Evolutionary conservation across 2,797 vertebrate species (phyloP).

Genomic region (Falco columbarius): DNA sequence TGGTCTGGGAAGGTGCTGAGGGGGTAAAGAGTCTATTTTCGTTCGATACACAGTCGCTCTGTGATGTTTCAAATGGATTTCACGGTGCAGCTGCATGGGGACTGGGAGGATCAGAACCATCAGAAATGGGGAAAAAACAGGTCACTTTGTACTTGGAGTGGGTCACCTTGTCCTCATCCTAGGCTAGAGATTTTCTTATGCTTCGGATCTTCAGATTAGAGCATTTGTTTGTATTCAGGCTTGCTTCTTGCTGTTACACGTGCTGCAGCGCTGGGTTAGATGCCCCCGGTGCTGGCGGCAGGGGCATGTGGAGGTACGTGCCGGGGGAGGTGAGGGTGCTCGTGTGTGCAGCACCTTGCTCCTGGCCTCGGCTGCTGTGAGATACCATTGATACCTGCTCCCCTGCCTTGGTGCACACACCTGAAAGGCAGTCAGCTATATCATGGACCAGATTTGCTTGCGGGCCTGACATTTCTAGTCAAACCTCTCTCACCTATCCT

Average conservation of each 20-base stretch:
- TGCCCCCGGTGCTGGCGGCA: background rate
- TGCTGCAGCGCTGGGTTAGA: background rate
- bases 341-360: fast-evolving
- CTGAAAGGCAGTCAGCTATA: background rate
- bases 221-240: background rate
- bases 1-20: background rate
- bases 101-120: background rate
- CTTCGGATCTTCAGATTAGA: background rate
- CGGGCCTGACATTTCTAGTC: background rate
- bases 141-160: background rate
- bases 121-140: background rate
- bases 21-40: background rate
- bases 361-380: background rate
- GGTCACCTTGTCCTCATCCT: background rate
- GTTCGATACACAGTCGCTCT: background rate
- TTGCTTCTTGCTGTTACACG: background rate
- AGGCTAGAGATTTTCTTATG: background rate
- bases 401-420: background rate
- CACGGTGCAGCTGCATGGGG: background rate
- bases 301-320: background rate
- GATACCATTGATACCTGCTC: background rate
- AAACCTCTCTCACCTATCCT: background rate
- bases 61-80: slow-evolving; percentile 59
- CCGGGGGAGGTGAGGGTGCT: background rate
- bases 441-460: background rate